Conservation (phyloP, 2,888 invertebrate species). For the Druceiella hillmani region DNA sequence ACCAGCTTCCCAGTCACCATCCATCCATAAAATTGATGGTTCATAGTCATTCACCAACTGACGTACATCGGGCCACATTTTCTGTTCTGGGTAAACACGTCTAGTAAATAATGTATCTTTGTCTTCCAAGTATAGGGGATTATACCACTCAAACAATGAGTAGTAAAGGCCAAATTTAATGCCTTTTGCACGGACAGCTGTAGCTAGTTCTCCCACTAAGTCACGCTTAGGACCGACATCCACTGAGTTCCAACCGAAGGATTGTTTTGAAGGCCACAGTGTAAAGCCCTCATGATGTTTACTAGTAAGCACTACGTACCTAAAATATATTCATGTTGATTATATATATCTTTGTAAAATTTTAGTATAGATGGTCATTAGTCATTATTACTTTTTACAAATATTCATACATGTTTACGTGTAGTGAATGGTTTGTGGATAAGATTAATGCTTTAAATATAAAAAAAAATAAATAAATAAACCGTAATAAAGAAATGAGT, state of each 20-base stretch:
- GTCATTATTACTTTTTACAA: too few relatives aligned
- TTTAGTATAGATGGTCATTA: too few relatives aligned
- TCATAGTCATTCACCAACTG: conserved; percentile 66
- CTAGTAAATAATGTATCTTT: conserved; percentile 58
- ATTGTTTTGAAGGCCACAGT: conserved; percentile 74
- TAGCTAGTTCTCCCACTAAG: conserved; percentile 70
- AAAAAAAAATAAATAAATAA: too few relatives aligned
- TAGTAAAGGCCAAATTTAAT: conserved; percentile 81
- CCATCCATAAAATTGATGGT: conserved; percentile 69
- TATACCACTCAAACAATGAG: conserved; percentile 84
- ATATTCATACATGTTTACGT: too few relatives aligned
- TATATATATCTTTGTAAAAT: too few relatives aligned
- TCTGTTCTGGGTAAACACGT: conserved; percentile 61
- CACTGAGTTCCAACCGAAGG: conserved; percentile 80
- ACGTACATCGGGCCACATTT: conserved; percentile 73
- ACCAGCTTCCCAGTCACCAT: conserved; percentile 79
- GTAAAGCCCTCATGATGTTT: conserved; percentile 88
- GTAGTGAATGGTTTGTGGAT: too few relatives aligned
- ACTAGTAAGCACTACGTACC: conserved; percentile 78
- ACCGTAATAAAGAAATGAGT: too few relatives aligned
- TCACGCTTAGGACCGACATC: conserved; percentile 75
- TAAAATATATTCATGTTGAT: too few relatives aligned
- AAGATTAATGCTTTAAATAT: too few relatives aligned
- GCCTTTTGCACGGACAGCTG: conserved; percentile 57
- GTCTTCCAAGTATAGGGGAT: conserved; percentile 73